Evolutionary conservation across 2,888 invertebrate species (phyloP).

Genomic region (Tipula lateralis): DNA sequence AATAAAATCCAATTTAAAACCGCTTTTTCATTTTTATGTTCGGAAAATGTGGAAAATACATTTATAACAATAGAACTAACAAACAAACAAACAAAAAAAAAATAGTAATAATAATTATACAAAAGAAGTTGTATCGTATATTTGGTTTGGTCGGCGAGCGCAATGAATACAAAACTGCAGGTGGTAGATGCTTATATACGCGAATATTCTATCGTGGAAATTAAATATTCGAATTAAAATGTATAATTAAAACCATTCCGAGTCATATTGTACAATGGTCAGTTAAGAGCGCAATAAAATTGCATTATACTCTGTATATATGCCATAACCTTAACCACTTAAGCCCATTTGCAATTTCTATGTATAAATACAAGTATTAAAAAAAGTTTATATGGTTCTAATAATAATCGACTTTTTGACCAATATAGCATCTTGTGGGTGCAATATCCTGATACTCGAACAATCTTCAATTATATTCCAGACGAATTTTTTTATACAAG

Average conservation of each 20-base stretch:
- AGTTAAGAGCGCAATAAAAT: not conserved
- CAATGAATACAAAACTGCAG: not conserved
- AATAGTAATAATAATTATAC: not conserved
- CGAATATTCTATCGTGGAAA: not conserved
- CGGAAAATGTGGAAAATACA: not conserved
- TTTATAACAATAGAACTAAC: not conserved
- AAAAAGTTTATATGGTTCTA: too few species aligned
- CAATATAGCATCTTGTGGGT: too few species aligned
- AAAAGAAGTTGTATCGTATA: not conserved
- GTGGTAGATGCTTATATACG: not conserved
- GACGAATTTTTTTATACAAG: too few species aligned
- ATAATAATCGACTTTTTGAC: too few species aligned
- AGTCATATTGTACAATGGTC: not conserved
- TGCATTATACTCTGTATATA: not conserved
- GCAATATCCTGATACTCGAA: too few species aligned
- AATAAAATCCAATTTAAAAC: not conserved
- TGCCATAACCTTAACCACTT: not conserved
- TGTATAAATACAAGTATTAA: not conserved
- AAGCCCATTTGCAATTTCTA: not conserved
- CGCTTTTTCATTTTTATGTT: constrained; percentile 1
- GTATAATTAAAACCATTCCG: not conserved
- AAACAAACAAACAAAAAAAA: too few species aligned
- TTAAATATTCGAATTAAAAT: not conserved
- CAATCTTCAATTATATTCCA: too few species aligned
- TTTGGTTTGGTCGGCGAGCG: not conserved